phyloP scores from a whole-genome alignment of 2,888 invertebrate species.

The Napeogenes inachia region DNA sequence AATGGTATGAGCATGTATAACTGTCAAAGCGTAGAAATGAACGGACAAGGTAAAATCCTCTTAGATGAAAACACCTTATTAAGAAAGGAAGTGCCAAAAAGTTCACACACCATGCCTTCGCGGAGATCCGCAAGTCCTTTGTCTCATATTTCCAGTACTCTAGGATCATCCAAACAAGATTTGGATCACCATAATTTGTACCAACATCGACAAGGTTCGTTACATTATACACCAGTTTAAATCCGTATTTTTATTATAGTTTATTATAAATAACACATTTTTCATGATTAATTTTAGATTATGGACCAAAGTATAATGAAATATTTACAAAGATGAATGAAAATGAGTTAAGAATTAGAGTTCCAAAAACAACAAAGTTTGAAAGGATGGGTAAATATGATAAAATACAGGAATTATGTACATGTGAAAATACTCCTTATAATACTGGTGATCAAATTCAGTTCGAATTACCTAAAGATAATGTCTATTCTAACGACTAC shows the following conservation, averaged over 20 bases:
- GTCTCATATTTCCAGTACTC: constrained; percentile 44
- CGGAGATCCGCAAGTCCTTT: constrained; percentile 43
- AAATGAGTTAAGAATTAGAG: constrained; percentile 66
- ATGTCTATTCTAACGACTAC: constrained; percentile 41
- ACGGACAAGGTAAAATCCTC: constrained; percentile 64
- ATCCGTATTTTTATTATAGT: background rate
- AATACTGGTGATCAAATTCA: constrained; percentile 69
- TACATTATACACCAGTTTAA: constrained; percentile 2
- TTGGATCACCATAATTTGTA: constrained; percentile 20
- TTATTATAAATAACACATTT: background rate
- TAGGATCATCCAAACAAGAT: constrained; percentile 35
- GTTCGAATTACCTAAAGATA: constrained; percentile 58
- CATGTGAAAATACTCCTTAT: constrained; percentile 57
- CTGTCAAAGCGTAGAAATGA: constrained; percentile 71
- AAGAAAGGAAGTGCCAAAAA: constrained; percentile 40
- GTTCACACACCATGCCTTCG: constrained; percentile 29
- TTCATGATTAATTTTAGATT: constrained; percentile 40
- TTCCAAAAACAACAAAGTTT: constrained; percentile 61
- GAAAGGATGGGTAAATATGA: constrained; percentile 62
- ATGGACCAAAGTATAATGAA: constrained; percentile 57
- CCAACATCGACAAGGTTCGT: constrained; percentile 29
- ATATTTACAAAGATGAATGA: constrained; percentile 68
- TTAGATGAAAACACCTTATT: constrained; percentile 59
- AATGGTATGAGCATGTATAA: constrained; percentile 69
- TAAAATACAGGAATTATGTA: constrained; percentile 62